Evolutionary conservation across 1,140 invertebrate genomes (phyloP).

Genomic region (Drosophila insularis): DNA sequence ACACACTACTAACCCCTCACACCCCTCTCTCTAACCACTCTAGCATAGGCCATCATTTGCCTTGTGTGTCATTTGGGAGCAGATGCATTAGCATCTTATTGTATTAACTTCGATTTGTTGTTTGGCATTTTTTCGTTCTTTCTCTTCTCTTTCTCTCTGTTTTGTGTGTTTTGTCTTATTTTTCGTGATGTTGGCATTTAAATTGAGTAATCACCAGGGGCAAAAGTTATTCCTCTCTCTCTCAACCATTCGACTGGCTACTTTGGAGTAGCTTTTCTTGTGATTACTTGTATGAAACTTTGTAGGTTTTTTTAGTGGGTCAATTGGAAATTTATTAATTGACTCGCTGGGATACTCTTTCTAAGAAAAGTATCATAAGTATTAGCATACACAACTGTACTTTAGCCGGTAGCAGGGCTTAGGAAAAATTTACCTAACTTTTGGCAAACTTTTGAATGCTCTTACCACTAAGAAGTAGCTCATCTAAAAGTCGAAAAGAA

Average conservation of each 20-base stretch:
- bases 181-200: constrained; percentile 45
- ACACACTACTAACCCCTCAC: constrained; percentile 19
- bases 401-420: too few relatives aligned
- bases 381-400: background rate
- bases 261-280: constrained; percentile 9
- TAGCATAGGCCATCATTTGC: constrained; percentile 28
- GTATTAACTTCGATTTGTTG: constrained; percentile 43
- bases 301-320: background rate
- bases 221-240: constrained; percentile 23
- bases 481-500: too few relatives aligned
- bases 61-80: constrained; percentile 60
- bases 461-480: too few relatives aligned
- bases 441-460: too few relatives aligned
- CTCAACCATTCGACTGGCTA: background rate
- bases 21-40: constrained; percentile 3
- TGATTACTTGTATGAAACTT: background rate
- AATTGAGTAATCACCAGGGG: constrained; percentile 79
- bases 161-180: constrained; percentile 25
- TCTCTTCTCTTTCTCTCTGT: background rate
- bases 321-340: constrained; percentile 1
- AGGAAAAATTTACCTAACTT: too few relatives aligned
- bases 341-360: background rate
- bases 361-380: background rate
- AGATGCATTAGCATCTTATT: constrained; percentile 67
- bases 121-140: constrained; percentile 7